These are phyloP conservation scores for Myiozetetes cayanensis DNA, from an alignment of 2,113 vertebrate genomes.

Conservation along the genomic window DNA sequence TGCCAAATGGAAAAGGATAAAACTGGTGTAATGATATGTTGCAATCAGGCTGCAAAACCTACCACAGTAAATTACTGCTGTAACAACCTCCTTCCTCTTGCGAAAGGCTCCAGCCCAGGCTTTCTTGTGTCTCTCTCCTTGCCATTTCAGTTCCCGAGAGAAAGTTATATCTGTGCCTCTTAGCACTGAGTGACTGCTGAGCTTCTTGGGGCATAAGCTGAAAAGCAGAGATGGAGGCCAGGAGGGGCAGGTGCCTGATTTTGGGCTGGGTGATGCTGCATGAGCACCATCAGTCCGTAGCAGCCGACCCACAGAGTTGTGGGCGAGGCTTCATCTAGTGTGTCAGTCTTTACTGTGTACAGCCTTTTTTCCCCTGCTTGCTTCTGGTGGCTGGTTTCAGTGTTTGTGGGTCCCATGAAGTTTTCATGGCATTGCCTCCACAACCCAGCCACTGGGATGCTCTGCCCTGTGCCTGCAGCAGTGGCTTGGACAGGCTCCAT, in stretches of 20 bases:
- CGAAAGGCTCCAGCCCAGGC: not conserved
- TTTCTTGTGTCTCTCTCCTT: not conserved
- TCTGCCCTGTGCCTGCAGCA: not conserved
- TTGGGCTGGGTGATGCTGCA: rapidly evolving
- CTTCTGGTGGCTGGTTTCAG: not conserved
- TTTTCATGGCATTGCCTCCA: not conserved
- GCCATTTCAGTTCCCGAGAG: not conserved
- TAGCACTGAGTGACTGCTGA: not conserved
- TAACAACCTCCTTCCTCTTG: conserved; percentile 52
- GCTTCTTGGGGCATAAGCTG: not conserved
- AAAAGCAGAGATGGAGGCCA: not conserved
- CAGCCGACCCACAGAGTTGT: rapidly evolving
- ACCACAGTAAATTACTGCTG: conserved; percentile 55
- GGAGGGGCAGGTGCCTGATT: not conserved
- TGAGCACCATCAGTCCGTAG: rapidly evolving
- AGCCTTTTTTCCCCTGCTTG: not conserved
- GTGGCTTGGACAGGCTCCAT: rapidly evolving
- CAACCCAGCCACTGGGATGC: not conserved
- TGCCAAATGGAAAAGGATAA: conserved; percentile 65
- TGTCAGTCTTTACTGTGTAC: rapidly evolving
- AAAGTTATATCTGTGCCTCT: not conserved
- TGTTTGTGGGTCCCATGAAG: not conserved
- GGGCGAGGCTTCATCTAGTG: not conserved
- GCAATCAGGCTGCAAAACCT: conserved; percentile 42
- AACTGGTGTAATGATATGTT: conserved; percentile 64